phyloP scores from a whole-genome alignment of 2,888 invertebrate genomes.

The Saturnia pavonia region DNA sequence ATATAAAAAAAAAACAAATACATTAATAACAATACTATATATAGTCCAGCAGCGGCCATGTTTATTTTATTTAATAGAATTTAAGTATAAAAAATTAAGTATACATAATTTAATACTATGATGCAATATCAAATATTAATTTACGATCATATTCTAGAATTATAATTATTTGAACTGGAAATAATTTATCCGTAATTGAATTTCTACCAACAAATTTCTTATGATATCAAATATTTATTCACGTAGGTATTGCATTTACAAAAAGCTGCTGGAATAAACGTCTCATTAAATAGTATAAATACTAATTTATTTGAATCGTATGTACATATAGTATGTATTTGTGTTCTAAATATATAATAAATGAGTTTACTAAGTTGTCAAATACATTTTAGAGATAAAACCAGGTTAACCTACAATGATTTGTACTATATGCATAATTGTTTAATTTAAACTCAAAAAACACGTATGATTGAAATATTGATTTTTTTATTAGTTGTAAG shows the following conservation, averaged over 20 bases:
- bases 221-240: background rate
- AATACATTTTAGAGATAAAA: background rate
- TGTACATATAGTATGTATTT: background rate
- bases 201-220: background rate
- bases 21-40: no score
- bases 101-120: background rate
- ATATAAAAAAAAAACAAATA: no score
- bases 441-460: no score
- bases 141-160: background rate
- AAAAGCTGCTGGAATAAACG: slow-evolving; percentile 11
- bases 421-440: no score
- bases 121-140: background rate
- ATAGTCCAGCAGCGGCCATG: no score
- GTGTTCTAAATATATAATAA: background rate
- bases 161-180: background rate
- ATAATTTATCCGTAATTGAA: background rate
- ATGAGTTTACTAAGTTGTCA: background rate
- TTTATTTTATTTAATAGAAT: no score
- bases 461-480: no score
- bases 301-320: background rate
- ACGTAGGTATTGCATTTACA: slow-evolving; percentile 7
- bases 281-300: background rate
- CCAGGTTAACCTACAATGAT: no score
- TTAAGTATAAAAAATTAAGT: no score
- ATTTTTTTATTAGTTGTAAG: no score